Evolutionary conservation across 2,113 vertebrate genomes (phyloP), one percentile per base, ranked within the genome.

Genomic region (Phrynosoma blainvillii): DNA sequence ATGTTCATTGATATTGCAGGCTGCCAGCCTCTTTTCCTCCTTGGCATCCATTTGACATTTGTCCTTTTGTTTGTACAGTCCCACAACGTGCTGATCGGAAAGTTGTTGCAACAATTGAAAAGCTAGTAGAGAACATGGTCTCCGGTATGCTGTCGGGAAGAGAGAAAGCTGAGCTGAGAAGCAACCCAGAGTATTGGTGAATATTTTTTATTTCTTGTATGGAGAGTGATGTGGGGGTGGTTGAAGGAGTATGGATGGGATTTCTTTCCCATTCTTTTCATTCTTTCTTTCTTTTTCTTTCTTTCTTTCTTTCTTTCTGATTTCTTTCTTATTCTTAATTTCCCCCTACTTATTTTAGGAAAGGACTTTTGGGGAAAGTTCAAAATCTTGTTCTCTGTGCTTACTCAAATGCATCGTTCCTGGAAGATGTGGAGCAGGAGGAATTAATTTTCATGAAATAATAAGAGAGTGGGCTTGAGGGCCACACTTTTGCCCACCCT

Each of bases 111-210:
- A 94, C 91, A 0, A 97, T 97, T 0, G 97, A 97, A 14, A 90
- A 96, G 86, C 90, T 97, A 0, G 96, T 97, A 78, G 89, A 86
- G 2, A 85, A 90, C 21, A 82, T 96, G 0, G 70, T 95, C 25
- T 89, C 92, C 13, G 96, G 97, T 87, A 86, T 87, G 47, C 62
- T 96, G 47, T 94, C 96, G 80, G 95, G 93, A 89, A 95, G 93
- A 77, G 97, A 96, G 84, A 93, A 95, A 75, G 84, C 71, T 0
- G 86, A 92, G n/a, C 93, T 96, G 2, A 92, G 93, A 91, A 92
- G 84, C 81, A 94, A 94, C 21, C 95, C 97, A 40, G 92, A 94
- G 16, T 96, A 96, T 20, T 97, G 97, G 97, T 97, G 95, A 91
- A 95, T 94, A 82, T 91, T 83, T 71, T 81, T 36, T 23, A 52